A percentile compares a stretch with the other conserved stretches of the same genome.
phyloP scores from a whole-genome alignment of 2,888 invertebrate genomes.

The Cremastobaeus sp. region DNA sequence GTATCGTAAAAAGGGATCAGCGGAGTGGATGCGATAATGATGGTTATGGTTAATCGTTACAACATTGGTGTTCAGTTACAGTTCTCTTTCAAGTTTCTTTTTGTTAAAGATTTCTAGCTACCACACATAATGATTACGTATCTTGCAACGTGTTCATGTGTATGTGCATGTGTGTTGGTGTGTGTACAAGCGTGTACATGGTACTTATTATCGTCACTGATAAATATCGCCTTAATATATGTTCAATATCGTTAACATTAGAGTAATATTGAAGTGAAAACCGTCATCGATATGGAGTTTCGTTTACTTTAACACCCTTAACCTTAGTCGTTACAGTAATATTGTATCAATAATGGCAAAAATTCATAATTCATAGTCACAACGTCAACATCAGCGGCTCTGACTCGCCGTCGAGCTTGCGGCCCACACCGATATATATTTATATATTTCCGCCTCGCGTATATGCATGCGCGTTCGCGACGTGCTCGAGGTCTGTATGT shows the following conservation, averaged over 20 bases:
- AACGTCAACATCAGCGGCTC: constrained; percentile 34
- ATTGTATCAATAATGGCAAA: constrained; percentile 54
- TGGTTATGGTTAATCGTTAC: constrained; percentile 69
- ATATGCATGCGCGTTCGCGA: constrained; percentile 46
- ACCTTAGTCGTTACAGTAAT: constrained; percentile 11
- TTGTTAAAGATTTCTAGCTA: constrained; percentile 60
- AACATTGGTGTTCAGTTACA: constrained; percentile 77
- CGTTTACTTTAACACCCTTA: constrained; percentile 44
- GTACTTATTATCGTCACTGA: constrained; percentile 48
- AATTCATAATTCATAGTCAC: constrained; percentile 40
- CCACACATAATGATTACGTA: constrained; percentile 64
- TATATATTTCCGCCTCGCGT: too few species aligned
- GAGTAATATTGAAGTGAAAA: constrained; percentile 50
- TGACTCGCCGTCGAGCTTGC: constrained; percentile 16
- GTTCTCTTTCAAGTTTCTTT: constrained; percentile 68
- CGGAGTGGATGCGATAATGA: constrained; percentile 40
- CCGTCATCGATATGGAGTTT: constrained; percentile 57
- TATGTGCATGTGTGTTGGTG: constrained; percentile 15
- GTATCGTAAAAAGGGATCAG: constrained; percentile 49
- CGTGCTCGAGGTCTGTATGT: constrained; percentile 44
- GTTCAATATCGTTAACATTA: constrained; percentile 46
- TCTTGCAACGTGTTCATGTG: constrained; percentile 33
- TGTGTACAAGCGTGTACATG: constrained; percentile 22
- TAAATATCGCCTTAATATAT: constrained; percentile 37
- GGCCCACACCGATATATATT: constrained; percentile 28